Base-by-base conservation (phyloP, 2,888 invertebrate species). In the Monopis laevigella region DNA sequence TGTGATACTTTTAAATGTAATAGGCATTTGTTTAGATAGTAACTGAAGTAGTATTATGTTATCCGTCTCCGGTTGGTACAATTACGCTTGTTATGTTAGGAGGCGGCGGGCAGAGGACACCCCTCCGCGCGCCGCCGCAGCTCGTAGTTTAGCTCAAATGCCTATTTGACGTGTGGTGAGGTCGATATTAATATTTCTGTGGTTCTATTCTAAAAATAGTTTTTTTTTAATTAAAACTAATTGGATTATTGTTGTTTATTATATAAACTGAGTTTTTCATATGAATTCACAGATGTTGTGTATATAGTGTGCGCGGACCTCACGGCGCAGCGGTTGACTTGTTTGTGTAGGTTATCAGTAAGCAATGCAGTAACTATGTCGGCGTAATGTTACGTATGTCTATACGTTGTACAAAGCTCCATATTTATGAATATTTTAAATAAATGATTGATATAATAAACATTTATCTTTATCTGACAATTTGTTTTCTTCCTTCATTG, bases 1-100 rank as follows among this genome's bases (percentile, higher is more conserved):
- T 77, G 78, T 78, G 78, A 78, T 78, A 78, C 77, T 74, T 74
- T 70, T 72, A 74, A 75, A 66, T 65, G 62, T 70, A 59, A 66
- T 75, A 74, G 65, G 66, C 62, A 60, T 62, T 58, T 42, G 40
- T 36, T 39, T 42, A 39, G 44, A n/a, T 39, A 26, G 34, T 42
- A 24, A 36, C 32, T 39, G 29, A 14, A 32, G 38, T 39, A 34
- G 40, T 39, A 26, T 29, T 40, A 28, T 40, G 6, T 18, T 21
- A n/a, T n/a, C n/a, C n/a, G n/a, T n/a, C n/a, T n/a, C 14, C 7
- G 34, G 58, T 66, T 65, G 70, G 62, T 62, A 67, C 65, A 63
- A 61, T 62, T 68, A 66, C 66, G 57, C 51, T 51, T 52, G 48
- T 49, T 58, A 53, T 55, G 52, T 51, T 61, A 59, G 63, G 58